Percentiles rank a stretch among this genome's conserved stretches.
Conservation (phyloP, 2,113 vertebrate species). For the Gadus macrocephalus region DNA sequence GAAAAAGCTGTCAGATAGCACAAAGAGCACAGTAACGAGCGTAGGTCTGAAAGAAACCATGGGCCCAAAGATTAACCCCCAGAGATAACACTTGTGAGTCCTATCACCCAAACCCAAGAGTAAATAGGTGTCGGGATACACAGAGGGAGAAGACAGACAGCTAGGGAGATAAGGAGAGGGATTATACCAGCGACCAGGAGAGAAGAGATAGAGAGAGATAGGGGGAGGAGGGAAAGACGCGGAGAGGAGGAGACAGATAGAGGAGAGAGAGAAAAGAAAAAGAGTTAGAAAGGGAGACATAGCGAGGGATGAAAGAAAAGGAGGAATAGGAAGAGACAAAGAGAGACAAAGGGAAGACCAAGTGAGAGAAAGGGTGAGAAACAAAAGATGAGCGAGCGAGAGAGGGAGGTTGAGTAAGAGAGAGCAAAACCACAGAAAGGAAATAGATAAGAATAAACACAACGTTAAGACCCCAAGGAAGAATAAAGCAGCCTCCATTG, state of each 20-base stretch:
- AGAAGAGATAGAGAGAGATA: constrained; percentile 1
- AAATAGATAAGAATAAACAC: neutral
- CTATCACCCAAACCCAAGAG: constrained; percentile 4
- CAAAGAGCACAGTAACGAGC: neutral
- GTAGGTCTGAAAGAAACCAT: neutral
- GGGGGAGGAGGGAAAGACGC: no score
- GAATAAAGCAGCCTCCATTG: no score
- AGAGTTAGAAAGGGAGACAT: neutral
- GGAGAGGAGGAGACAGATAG: neutral
- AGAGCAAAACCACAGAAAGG: neutral
- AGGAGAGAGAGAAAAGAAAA: neutral
- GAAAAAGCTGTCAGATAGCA: constrained; percentile 3
- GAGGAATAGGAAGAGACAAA: neutral
- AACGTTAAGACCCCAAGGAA: no score
- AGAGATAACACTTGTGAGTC: constrained; percentile 9
- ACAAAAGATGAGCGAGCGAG: neutral
- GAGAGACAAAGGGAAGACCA: no score
- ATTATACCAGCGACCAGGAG: neutral
- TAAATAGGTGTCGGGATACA: constrained; percentile 1
- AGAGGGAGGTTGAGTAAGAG: neutral
- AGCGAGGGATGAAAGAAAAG: neutral
- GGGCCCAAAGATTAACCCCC: neutral
- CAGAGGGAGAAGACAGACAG: neutral
- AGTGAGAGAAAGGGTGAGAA: neutral
- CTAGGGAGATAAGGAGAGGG: neutral